Evolutionary conservation across 2,797 vertebrate species (phyloP).

Genomic region (Sebastes jordani): DNA sequence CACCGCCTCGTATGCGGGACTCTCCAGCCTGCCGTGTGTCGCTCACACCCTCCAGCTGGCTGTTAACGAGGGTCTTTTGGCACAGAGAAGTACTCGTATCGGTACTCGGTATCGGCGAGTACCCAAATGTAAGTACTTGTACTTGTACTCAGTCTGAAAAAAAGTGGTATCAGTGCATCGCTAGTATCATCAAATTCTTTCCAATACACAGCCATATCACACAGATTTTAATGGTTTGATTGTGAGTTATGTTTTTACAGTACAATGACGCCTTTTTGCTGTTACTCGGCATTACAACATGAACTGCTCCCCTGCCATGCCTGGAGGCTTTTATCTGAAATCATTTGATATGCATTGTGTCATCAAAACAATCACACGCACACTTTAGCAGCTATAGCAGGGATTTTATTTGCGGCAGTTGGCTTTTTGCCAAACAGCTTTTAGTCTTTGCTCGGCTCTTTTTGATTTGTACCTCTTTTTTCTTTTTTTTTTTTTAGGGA

Average conservation of each 20-base stretch:
- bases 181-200: too few species aligned
- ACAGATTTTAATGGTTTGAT: background rate
- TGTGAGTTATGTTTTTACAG: background rate
- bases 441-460: background rate
- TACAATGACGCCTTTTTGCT: background rate
- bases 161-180: too few species aligned
- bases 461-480: conserved; percentile 12
- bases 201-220: too few species aligned
- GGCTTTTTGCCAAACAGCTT: conserved; percentile 6
- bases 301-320: conserved; percentile 14
- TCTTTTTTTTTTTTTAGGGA: background rate
- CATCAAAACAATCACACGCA: conserved; percentile 36
- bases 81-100: too few species aligned
- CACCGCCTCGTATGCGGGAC: too few species aligned
- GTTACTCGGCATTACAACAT: background rate
- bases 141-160: too few species aligned
- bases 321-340: conserved; percentile 35
- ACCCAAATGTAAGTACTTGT: too few species aligned
- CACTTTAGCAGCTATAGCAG: background rate
- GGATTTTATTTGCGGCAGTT: conserved; percentile 6
- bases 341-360: conserved; percentile 58
- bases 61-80: too few species aligned
- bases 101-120: too few species aligned
- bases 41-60: too few species aligned
- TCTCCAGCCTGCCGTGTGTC: too few species aligned